These are phyloP conservation scores for Sebastolobus alascanus DNA, from an alignment of 2,797 vertebrate genomes.

Conservation along the genomic window DNA sequence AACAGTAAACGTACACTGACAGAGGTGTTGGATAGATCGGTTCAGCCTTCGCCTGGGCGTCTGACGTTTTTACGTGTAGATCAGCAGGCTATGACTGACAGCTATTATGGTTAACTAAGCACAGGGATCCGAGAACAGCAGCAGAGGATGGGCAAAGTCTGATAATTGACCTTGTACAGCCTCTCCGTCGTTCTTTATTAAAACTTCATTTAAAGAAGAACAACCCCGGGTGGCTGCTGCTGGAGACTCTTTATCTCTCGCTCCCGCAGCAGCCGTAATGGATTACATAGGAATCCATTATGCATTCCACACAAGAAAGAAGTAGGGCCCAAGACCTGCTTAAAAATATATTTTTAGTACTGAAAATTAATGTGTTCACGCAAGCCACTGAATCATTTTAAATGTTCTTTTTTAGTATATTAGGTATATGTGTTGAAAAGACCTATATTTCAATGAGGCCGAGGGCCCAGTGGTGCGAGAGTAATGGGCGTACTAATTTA, in stretches of 20 bases:
- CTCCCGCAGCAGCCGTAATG: constrained; percentile 81
- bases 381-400: constrained; percentile 90
- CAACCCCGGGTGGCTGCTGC: constrained; percentile 85
- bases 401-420: constrained; percentile 92
- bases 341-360: constrained; percentile 93
- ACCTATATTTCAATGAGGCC: constrained; percentile 87
- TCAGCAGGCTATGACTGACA: constrained; percentile 83
- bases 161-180: constrained; percentile 88
- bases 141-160: constrained; percentile 64
- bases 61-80: constrained; percentile 81
- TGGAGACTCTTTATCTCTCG: constrained; percentile 77
- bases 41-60: constrained; percentile 80
- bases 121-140: constrained; percentile 65
- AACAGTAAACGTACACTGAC: constrained; percentile 78
- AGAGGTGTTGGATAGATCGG: constrained; percentile 79
- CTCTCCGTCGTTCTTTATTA: constrained; percentile 88
- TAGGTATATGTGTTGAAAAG: constrained; percentile 90
- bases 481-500: constrained; percentile 84
- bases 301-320: constrained; percentile 84
- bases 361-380: constrained; percentile 90
- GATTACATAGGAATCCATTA: constrained; percentile 89
- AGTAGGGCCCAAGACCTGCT: constrained; percentile 85
- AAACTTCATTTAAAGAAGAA: constrained; percentile 92
- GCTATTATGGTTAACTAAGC: constrained; percentile 84
- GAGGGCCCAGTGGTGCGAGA: constrained; percentile 68